Percentiles rank a stretch among this genome's conserved stretches.
phyloP scores from a whole-genome alignment of 2,888 invertebrate genomes.

The Conomelus anceps region DNA sequence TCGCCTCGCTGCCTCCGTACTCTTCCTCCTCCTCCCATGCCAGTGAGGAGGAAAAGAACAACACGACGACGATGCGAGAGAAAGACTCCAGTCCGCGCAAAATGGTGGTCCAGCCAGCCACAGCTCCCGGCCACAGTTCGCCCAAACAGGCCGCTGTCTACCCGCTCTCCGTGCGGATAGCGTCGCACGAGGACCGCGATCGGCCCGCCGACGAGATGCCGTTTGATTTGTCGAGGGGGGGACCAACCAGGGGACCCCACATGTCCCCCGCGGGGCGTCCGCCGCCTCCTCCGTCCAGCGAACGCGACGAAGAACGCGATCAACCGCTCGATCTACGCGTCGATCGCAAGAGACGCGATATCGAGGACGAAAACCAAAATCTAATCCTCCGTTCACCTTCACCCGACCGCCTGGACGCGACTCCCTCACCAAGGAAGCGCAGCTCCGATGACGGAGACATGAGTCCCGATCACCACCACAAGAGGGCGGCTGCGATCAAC shows the following conservation, averaged over 20 bases:
- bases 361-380: slow-evolving; percentile 84
- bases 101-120: slow-evolving; percentile 55
- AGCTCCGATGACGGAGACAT: slow-evolving; percentile 43
- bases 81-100: slow-evolving; percentile 88
- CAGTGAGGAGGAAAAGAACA: no score
- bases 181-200: slow-evolving; percentile 40
- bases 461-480: slow-evolving; percentile 38
- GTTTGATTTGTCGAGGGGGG: slow-evolving; percentile 54
- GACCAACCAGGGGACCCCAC: slow-evolving; percentile 32
- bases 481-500: slow-evolving; percentile 36
- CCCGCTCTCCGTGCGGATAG: slow-evolving; percentile 55
- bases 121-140: slow-evolving; percentile 51
- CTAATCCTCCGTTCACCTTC: slow-evolving; percentile 49
- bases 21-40: slow-evolving; percentile 28
- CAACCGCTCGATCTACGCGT: slow-evolving; percentile 84
- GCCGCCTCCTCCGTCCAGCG: slow-evolving; percentile 42
- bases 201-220: slow-evolving; percentile 50
- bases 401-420: slow-evolving; percentile 30
- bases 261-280: slow-evolving; percentile 43
- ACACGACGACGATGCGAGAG: slow-evolving; percentile 69
- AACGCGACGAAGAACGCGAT: slow-evolving; percentile 46
- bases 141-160: slow-evolving; percentile 70
- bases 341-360: slow-evolving; percentile 62
- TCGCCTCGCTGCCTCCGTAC: slow-evolving; percentile 41
- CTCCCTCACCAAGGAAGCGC: slow-evolving; percentile 7